Evolutionary conservation across 2,113 vertebrate species (phyloP).

Genomic region (Triplophysa dalaica): DNA sequence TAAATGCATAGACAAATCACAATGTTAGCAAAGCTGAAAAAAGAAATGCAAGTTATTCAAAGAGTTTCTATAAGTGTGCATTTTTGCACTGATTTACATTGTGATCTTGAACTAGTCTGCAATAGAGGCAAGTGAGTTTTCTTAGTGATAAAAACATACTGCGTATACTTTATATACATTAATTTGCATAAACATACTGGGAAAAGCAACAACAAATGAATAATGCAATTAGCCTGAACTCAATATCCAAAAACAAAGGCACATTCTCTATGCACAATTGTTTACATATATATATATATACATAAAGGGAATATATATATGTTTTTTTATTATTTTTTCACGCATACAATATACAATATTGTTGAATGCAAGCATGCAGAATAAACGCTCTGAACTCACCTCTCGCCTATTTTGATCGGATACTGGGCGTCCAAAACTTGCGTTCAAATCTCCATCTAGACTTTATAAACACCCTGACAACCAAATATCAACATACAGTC

Average conservation of each 20-base stretch:
- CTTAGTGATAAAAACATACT: no score
- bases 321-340: not conserved
- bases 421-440: constrained; percentile 43
- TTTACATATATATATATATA: not conserved
- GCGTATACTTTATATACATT: no score
- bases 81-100: not conserved
- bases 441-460: constrained; percentile 47
- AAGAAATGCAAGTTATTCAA: not conserved
- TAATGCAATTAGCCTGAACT: no score
- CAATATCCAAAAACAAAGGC: not conserved
- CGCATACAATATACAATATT: not conserved
- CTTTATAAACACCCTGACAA: constrained; percentile 9
- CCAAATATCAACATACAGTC: constrained; percentile 44
- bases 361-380: not conserved
- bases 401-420: constrained; percentile 45
- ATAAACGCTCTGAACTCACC: constrained; percentile 24
- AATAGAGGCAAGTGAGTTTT: not conserved
- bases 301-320: not conserved
- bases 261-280: not conserved
- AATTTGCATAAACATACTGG: no score
- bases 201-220: no score
- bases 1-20: not conserved
- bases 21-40: no score
- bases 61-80: not conserved
- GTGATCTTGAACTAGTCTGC: not conserved